Evolutionary conservation across 2,113 vertebrate genomes (phyloP).

Genomic region (Polypterus senegalus): DNA sequence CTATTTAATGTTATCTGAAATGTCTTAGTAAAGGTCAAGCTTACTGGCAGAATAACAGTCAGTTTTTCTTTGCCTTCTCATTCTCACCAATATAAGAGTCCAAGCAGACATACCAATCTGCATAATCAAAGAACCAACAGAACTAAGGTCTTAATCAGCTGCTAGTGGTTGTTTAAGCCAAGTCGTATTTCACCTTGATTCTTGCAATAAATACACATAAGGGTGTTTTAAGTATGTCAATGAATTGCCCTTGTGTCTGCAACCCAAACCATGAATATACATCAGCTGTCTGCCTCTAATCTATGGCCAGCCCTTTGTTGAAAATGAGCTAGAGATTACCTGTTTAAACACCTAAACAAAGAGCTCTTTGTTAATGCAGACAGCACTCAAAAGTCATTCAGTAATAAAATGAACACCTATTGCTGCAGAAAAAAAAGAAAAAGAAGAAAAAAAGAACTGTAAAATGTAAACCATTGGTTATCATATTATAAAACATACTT

Average conservation of each 20-base stretch:
- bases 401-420: too few relatives aligned
- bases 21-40: neutral
- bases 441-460: too few relatives aligned
- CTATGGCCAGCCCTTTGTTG: too few relatives aligned
- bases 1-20: neutral
- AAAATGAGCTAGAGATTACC: too few relatives aligned
- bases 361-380: too few relatives aligned
- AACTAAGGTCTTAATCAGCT: neutral
- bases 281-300: too few relatives aligned
- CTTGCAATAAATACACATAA: neutral
- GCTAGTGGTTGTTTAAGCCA: neutral
- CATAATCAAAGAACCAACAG: neutral
- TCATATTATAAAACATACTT: too few relatives aligned
- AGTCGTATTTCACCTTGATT: neutral
- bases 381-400: too few relatives aligned
- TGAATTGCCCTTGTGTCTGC: neutral
- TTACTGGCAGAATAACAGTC: neutral
- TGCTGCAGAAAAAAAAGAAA: too few relatives aligned
- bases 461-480: too few relatives aligned
- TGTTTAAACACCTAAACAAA: too few relatives aligned
- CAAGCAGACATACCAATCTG: neutral
- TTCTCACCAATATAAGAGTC: neutral
- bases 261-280: neutral
- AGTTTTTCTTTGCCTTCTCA: neutral
- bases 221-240: neutral